Percentiles rank a stretch among this genome's conserved stretches.
Evolutionary conservation across 2,888 invertebrate species (phyloP).

Genomic region (Campoplex nolae): DNA sequence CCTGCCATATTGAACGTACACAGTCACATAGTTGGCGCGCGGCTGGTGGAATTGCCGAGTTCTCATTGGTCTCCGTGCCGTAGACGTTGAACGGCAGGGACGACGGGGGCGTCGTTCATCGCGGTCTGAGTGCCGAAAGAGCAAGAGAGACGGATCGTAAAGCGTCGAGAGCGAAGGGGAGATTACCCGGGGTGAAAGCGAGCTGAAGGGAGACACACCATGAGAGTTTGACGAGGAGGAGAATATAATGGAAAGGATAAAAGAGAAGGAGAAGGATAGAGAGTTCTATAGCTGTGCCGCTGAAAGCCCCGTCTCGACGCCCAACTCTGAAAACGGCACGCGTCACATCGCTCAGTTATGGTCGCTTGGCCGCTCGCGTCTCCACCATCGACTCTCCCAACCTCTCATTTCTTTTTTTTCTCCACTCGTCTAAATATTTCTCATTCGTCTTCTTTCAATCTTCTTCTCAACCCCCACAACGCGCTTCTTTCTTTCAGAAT

Average conservation of each 20-base stretch:
- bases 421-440: conserved; percentile 48
- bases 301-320: conserved; percentile 79
- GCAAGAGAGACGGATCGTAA: conserved; percentile 33
- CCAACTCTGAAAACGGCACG: conserved; percentile 82
- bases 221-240: conserved; percentile 10
- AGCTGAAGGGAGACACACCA: conserved; percentile 7
- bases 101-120: conserved; percentile 66
- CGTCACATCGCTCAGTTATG: conserved; percentile 79
- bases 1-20: conserved; percentile 82
- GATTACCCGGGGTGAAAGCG: conserved; percentile 55
- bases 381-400: conserved; percentile 53
- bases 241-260: background rate
- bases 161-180: conserved; percentile 47
- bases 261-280: conserved; percentile 25
- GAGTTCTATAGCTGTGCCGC: conserved; percentile 48
- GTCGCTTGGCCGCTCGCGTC: conserved; percentile 66
- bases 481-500: conserved; percentile 44
- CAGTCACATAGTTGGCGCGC: conserved; percentile 56
- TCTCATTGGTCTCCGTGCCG: conserved; percentile 77
- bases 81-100: conserved; percentile 72
- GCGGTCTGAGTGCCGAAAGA: conserved; percentile 24
- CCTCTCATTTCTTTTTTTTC: conserved; percentile 51
- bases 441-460: conserved; percentile 43
- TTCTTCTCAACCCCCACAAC: conserved; percentile 39
- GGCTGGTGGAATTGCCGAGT: conserved; percentile 63